These are phyloP conservation scores for Sinhomidia bicolor DNA, from an alignment of 2,888 invertebrate species.

Conservation along the genomic window DNA sequence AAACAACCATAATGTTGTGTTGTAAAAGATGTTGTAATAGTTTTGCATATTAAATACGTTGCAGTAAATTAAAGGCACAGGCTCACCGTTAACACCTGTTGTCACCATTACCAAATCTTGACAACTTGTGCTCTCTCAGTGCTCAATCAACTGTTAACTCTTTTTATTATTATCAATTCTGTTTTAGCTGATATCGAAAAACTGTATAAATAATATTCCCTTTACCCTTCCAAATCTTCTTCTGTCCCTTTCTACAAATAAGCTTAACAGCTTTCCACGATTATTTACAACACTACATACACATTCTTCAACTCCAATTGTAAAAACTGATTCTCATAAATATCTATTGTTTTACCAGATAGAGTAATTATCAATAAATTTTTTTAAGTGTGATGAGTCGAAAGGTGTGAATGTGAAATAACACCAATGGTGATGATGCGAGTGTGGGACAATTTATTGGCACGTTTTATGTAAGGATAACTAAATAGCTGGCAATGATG, in stretches of 20 bases:
- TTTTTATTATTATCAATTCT: too few relatives aligned
- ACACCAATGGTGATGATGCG: not conserved
- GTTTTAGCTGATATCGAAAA: too few relatives aligned
- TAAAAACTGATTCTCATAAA: too few relatives aligned
- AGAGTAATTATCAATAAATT: too few relatives aligned
- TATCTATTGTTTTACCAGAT: not conserved
- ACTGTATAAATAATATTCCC: too few relatives aligned
- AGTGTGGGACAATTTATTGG: slow-evolving; percentile 1
- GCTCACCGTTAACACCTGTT: not conserved
- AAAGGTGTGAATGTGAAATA: not conserved
- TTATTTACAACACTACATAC: not conserved
- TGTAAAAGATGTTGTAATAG: not conserved
- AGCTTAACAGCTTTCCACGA: too few relatives aligned
- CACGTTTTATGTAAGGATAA: not conserved
- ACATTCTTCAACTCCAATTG: not conserved
- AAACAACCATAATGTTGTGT: not conserved
- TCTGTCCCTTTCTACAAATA: too few relatives aligned
- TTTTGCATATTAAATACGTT: not conserved
- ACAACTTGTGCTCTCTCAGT: too few relatives aligned
- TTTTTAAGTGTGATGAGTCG: not conserved
- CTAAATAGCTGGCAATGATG: not conserved
- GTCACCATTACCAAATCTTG: not conserved
- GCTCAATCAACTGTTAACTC: not conserved
- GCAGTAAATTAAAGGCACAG: too few relatives aligned
- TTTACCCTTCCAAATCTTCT: too few relatives aligned